These are phyloP conservation scores for Argyresthia goedartella DNA, from an alignment of 2,888 invertebrate genomes.

Conservation along the genomic window DNA sequence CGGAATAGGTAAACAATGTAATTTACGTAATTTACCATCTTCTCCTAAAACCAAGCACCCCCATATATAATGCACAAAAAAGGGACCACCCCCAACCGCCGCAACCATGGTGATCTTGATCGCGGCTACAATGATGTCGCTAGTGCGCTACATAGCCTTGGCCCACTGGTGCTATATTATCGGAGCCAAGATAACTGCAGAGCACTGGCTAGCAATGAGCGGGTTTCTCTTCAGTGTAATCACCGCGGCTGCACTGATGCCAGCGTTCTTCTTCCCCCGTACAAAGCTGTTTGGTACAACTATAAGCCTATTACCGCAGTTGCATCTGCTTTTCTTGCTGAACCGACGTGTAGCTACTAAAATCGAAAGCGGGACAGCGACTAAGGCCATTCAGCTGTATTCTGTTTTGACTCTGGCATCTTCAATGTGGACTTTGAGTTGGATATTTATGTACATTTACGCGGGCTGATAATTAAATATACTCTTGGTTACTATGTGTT, in stretches of 20 bases:
- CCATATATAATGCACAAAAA: no score
- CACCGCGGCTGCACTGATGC: constrained; percentile 25
- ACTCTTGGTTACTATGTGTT: not conserved
- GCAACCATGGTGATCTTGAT: no score
- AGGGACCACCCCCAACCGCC: no score
- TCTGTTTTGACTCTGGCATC: constrained; percentile 26
- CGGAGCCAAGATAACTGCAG: constrained; percentile 27
- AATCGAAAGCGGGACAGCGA: constrained; percentile 22
- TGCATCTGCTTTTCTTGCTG: constrained; percentile 36
- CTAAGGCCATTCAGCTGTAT: constrained; percentile 26
- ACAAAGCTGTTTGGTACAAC: constrained; percentile 27
- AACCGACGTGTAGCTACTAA: constrained; percentile 20
- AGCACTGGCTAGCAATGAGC: constrained; percentile 20
- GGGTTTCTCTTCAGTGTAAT: constrained; percentile 26
- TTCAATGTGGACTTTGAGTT: constrained; percentile 28
- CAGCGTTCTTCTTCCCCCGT: constrained; percentile 28
- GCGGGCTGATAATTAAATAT: not conserved
- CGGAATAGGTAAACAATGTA: no score
- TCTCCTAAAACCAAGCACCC: no score
- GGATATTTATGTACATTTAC: constrained; percentile 12
- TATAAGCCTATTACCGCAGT: constrained; percentile 36
- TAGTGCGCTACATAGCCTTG: constrained; percentile 13
- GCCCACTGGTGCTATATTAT: constrained; percentile 43
- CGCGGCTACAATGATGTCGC: no score
- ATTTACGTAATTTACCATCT: no score